These are phyloP conservation scores for Agrenia bidenticulata DNA, from an alignment of 2,888 invertebrate species.

Conservation along the genomic window DNA sequence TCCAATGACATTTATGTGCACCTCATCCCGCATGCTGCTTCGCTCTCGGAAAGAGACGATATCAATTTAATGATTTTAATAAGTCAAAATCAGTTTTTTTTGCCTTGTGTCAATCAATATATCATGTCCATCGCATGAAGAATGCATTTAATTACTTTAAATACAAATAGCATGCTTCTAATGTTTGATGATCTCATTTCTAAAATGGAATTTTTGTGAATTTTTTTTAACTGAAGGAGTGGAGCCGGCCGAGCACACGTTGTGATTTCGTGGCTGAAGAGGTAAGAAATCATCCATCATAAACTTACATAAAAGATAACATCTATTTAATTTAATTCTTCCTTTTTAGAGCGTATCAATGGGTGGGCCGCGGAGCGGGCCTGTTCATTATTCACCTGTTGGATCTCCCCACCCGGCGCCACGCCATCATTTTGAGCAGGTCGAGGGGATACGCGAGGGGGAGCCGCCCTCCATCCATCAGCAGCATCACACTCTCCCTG, in stretches of 20 bases:
- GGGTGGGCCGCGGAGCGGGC: constrained; percentile 52
- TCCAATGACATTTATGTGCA: too few relatives aligned
- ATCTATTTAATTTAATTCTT: too few relatives aligned
- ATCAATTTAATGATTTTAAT: constrained; percentile 2
- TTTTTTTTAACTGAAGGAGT: constrained; percentile 42
- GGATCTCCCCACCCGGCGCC: constrained; percentile 53
- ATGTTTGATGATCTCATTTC: not conserved
- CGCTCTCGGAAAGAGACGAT: too few relatives aligned
- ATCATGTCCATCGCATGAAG: too few relatives aligned
- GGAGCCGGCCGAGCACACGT: constrained; percentile 53
- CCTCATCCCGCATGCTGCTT: too few relatives aligned
- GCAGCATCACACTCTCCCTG: constrained; percentile 54
- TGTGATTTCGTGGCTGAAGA: constrained; percentile 54
- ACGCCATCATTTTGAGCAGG: constrained; percentile 53
- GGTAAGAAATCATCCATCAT: not conserved
- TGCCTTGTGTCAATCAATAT: too few relatives aligned
- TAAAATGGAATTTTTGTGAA: constrained; percentile 2
- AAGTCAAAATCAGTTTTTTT: too few relatives aligned
- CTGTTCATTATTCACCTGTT: constrained; percentile 51
- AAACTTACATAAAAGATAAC: constrained; percentile 19
- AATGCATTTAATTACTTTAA: not conserved
- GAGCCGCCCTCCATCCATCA: constrained; percentile 52
- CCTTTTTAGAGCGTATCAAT: constrained; percentile 40
- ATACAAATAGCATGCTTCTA: not conserved
- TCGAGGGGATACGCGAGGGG: constrained; percentile 47